Base-by-base conservation (phyloP, 2,797 vertebrate genomes). In the Anomalospiza imberbis region DNA sequence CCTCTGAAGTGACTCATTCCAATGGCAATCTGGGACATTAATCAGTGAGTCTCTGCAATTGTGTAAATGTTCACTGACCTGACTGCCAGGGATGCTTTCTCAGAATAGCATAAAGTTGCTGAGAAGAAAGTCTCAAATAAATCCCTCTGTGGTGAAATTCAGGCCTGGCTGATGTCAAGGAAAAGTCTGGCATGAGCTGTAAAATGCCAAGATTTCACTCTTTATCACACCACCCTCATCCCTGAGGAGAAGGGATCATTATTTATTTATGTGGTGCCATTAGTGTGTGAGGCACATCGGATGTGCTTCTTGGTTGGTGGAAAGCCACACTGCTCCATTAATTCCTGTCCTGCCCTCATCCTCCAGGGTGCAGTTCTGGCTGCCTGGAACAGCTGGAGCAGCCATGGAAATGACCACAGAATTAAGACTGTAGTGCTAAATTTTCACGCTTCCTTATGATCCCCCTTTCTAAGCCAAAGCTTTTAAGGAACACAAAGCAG, bases 191-290 rank as follows among this genome's bases (percentile, higher is more conserved):
- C 40, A 53, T 12, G 50, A 60, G 17, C 47, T 85, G 58, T 74
- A 86, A 91, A 93, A 88, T 57, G 42, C 20, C 67, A 51, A 57
- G 34, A 71, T 93, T 81, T 91, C 60, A 71, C 10, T n/a, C 38
- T 51, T 83, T 50, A 91, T 75, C 51, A 67, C 44, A 77, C 25
- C 29, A 45, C 11, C 22, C 42, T 38, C 34, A 21, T 55, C 32
- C 51, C 80, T 55, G 31, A 78, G 85, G 74, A 85, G 63, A 40
- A 38, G 32, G 12, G 32, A 50, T 71, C 3, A 0, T 83, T 77
- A 78, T 66, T 94, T 93, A 93, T 96, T 93, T 88, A 88, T 61
- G 48, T 57, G 45, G 18, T 93, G 53, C 73, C 71, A 91, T 96
- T 93, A 93, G 55, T 18, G 79, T 87, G 71, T 42, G 54, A 61